Evolutionary conservation across 2,888 invertebrate genomes (phyloP).

Genomic region (Pterostichus niger): DNA sequence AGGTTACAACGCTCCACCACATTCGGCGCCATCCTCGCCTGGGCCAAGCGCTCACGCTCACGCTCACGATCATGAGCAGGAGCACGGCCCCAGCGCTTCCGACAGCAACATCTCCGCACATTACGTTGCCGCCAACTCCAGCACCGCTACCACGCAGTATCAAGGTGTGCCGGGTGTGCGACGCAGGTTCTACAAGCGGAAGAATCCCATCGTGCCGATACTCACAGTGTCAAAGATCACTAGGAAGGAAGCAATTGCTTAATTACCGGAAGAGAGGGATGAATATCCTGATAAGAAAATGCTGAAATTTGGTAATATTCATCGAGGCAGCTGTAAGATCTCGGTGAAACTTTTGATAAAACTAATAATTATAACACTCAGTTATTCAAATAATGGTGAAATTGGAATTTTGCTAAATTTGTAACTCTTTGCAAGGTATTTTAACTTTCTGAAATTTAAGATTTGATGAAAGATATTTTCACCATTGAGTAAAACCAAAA

Average conservation of each 20-base stretch:
- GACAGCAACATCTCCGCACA: conserved; percentile 58
- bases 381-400: too few relatives aligned
- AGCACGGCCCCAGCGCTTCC: conserved; percentile 57
- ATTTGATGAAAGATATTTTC: too few relatives aligned
- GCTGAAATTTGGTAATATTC: too few relatives aligned
- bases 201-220: conserved; percentile 13
- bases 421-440: too few relatives aligned
- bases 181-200: conserved; percentile 40
- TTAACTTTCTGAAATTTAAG: too few relatives aligned
- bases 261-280: too few relatives aligned
- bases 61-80: neutral
- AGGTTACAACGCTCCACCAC: conserved; percentile 20
- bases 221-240: conserved; percentile 40
- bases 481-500: too few relatives aligned
- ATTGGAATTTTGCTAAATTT: too few relatives aligned
- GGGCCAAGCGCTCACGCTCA: neutral
- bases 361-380: too few relatives aligned
- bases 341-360: too few relatives aligned
- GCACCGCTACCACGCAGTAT: neutral
- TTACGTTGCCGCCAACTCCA: conserved; percentile 21
- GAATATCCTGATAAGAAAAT: too few relatives aligned
- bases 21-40: neutral
- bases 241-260: neutral
- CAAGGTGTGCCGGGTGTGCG: neutral
- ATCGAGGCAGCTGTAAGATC: too few relatives aligned